These are phyloP conservation scores for Mellilla xanthometata DNA, from an alignment of 2,888 invertebrate species.

Conservation along the genomic window DNA sequence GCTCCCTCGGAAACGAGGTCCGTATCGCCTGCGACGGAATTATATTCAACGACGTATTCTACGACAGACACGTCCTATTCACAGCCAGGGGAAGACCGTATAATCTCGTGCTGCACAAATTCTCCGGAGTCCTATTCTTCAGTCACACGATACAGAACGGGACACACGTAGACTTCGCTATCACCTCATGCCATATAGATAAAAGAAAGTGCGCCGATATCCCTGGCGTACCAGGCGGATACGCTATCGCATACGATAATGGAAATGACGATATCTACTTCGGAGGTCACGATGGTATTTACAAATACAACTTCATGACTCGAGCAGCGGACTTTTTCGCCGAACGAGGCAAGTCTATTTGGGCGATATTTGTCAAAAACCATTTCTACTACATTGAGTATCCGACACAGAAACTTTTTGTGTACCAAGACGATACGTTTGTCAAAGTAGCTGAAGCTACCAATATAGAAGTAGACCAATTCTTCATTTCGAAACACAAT, in stretches of 20 bases:
- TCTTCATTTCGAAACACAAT: conserved; percentile 53
- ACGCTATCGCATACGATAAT: conserved; percentile 62
- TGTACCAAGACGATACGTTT: conserved; percentile 54
- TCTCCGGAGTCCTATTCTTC: conserved; percentile 60
- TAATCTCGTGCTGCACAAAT: conserved; percentile 63
- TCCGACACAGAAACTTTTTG: conserved; percentile 56
- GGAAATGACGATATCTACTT: conserved; percentile 70
- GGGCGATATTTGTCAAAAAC: conserved; percentile 58
- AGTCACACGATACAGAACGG: conserved; percentile 60
- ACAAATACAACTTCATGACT: conserved; percentile 63
- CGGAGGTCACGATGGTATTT: conserved; percentile 71
- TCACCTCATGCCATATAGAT: conserved; percentile 53
- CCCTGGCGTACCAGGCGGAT: conserved; percentile 57
- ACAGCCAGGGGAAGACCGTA: conserved; percentile 52
- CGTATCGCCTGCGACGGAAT: conserved; percentile 54
- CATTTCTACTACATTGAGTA: conserved; percentile 72
- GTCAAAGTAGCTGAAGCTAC: conserved; percentile 55
- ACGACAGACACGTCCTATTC: conserved; percentile 50
- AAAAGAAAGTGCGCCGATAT: conserved; percentile 47
- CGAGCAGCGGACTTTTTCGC: conserved; percentile 61
- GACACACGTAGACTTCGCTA: conserved; percentile 54
- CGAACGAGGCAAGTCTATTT: conserved; percentile 64
- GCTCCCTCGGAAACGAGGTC: conserved; percentile 17
- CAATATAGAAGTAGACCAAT: conserved; percentile 59
- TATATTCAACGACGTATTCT: conserved; percentile 60